Evolutionary conservation across 2,113 vertebrate genomes (phyloP).

Genomic region (Rutilus rutilus): DNA sequence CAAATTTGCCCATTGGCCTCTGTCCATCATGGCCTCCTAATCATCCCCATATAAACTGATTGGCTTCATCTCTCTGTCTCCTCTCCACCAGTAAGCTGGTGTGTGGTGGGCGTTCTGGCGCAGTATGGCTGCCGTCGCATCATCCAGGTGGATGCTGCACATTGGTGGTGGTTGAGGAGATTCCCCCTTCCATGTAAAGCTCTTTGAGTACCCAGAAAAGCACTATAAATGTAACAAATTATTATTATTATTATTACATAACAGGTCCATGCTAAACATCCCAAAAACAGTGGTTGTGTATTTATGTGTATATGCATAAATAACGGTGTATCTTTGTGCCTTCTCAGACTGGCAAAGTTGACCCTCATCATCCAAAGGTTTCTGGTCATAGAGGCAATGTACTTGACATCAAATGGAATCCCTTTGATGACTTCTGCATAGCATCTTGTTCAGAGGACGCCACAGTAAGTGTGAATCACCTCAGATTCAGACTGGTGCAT

Average conservation of each 20-base stretch:
- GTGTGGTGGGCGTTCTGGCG: no score
- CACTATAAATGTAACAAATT: no score
- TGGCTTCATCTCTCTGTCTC: no score
- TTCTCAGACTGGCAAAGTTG: constrained; percentile 87
- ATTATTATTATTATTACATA: background rate
- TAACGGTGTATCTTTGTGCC: background rate
- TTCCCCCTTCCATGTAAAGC: no score
- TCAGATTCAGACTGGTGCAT: background rate
- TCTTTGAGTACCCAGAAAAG: no score
- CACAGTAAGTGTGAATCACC: constrained; percentile 74
- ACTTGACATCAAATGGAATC: constrained; percentile 96
- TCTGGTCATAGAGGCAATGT: constrained; percentile 88
- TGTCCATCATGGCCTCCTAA: no score
- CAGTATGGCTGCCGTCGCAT: no score
- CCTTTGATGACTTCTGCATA: constrained; percentile 89
- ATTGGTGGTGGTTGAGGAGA: no score
- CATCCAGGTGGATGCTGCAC: no score
- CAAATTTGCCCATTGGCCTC: no score
- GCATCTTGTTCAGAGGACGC: constrained; percentile 94
- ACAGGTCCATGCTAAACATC: background rate
- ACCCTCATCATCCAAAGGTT: constrained; percentile 87
- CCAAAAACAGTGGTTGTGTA: background rate
- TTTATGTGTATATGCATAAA: background rate
- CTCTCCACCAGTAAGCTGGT: no score
- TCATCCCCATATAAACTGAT: no score